Conservation (phyloP, 2,888 invertebrate genomes). For the Octodonta nipae region DNA sequence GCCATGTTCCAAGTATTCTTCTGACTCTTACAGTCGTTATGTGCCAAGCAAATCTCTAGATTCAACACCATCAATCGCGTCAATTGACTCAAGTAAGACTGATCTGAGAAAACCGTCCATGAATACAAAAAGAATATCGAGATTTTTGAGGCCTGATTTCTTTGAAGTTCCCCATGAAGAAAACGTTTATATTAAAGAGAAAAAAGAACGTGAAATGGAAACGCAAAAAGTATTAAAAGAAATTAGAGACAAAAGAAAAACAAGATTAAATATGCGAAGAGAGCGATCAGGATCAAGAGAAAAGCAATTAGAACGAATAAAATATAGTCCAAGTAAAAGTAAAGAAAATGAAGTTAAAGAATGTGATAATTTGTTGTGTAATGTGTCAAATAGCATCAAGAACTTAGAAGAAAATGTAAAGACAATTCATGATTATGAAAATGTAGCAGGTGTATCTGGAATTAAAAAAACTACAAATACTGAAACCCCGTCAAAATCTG, state of each 20-base stretch:
- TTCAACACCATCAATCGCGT: too few relatives aligned
- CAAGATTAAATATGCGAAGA: constrained; percentile 23
- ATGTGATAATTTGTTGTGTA: constrained; percentile 22
- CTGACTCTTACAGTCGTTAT: constrained; percentile 2
- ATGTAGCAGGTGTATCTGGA: constrained; percentile 14
- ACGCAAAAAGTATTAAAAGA: constrained; percentile 54
- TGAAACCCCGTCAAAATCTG: not conserved
- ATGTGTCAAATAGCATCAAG: constrained; percentile 29
- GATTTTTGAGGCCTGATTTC: constrained; percentile 68
- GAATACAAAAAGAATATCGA: constrained; percentile 45
- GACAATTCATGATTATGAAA: constrained; percentile 26
- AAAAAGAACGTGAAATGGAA: constrained; percentile 52
- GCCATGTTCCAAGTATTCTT: constrained; percentile 22
- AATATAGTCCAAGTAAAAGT: constrained; percentile 9
- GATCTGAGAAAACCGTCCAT: constrained; percentile 23
- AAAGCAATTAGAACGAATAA: constrained; percentile 8
- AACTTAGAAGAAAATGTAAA: constrained; percentile 24
- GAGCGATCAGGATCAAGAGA: constrained; percentile 28
- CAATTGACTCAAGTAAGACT: constrained; percentile 27
- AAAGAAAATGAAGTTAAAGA: constrained; percentile 16
- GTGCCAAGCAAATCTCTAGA: not conserved
- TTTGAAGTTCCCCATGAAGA: constrained; percentile 52
- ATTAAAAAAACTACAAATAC: not conserved
- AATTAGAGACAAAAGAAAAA: constrained; percentile 47
- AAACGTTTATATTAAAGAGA: constrained; percentile 48